These are phyloP conservation scores for Epinotia demarniana DNA, from an alignment of 2,888 invertebrate species.

Conservation along the genomic window DNA sequence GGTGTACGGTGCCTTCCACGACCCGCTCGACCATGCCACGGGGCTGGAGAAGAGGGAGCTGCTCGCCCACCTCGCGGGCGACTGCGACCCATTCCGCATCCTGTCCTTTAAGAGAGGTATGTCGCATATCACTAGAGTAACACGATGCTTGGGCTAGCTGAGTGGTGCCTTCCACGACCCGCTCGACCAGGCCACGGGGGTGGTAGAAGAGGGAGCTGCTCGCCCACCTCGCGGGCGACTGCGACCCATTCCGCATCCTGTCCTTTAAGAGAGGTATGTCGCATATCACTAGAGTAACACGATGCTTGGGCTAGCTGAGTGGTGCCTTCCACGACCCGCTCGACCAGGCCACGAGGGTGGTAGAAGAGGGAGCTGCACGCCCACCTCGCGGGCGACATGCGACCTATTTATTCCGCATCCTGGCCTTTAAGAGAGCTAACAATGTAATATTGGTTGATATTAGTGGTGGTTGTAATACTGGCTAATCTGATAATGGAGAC, in stretches of 20 bases:
- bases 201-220: slow-evolving; percentile 95
- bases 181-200: slow-evolving; percentile 96
- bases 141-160: slow-evolving; percentile 4
- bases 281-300: not conserved
- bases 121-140: not conserved
- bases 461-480: not conserved
- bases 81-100: slow-evolving; percentile 94
- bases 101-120: slow-evolving; percentile 86
- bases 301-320: slow-evolving; percentile 36
- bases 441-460: not conserved
- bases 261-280: slow-evolving; percentile 84
- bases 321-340: slow-evolving; percentile 88
- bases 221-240: slow-evolving; percentile 94
- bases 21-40: slow-evolving; percentile 95
- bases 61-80: slow-evolving; percentile 93
- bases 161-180: slow-evolving; percentile 87
- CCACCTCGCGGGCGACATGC: slow-evolving; percentile 93
- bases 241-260: slow-evolving; percentile 92
- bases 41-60: slow-evolving; percentile 96
- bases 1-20: slow-evolving; percentile 88
- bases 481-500: no score
- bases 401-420: slow-evolving; percentile 93
- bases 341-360: slow-evolving; percentile 97
- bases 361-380: slow-evolving; percentile 95
- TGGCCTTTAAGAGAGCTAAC: slow-evolving; percentile 86